These are phyloP conservation scores for Halictus rubicundus DNA, from an alignment of 1,140 invertebrate species.

Conservation along the genomic window DNA sequence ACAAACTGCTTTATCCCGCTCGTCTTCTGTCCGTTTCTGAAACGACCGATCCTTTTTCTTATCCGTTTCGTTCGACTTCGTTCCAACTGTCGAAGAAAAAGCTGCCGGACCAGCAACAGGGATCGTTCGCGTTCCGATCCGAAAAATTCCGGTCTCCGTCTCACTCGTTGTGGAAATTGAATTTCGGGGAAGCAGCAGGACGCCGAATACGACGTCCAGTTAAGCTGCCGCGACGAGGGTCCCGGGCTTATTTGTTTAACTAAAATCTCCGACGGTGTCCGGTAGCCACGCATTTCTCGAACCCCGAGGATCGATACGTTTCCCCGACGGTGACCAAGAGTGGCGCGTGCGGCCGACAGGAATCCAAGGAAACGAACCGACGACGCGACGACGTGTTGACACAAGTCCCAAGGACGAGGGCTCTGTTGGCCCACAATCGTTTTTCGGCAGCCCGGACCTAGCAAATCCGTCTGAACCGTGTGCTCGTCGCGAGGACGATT, in stretches of 20 bases:
- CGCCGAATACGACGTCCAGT: conserved; percentile 4
- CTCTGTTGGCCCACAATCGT: conserved; percentile 49
- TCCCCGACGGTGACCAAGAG: conserved; percentile 23
- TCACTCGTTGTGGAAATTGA: conserved; percentile 41
- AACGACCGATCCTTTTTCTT: too few relatives aligned
- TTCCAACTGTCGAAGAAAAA: too few relatives aligned
- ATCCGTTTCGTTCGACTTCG: too few relatives aligned
- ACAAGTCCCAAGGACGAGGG: conserved; percentile 54
- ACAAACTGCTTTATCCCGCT: conserved; percentile 1
- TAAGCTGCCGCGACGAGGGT: conserved; percentile 34
- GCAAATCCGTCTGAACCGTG: conserved; percentile 27
- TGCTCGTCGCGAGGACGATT: background rate
- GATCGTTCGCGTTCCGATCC: background rate
- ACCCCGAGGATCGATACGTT: conserved; percentile 56
- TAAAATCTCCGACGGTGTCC: conserved; percentile 65
- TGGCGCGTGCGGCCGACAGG: conserved; percentile 61
- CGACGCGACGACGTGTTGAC: conserved; percentile 46
- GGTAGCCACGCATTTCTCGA: conserved; percentile 48
- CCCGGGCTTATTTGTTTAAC: conserved; percentile 67
- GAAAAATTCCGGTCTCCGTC: background rate
- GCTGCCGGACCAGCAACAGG: too few relatives aligned
- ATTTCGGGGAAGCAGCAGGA: conserved; percentile 26
- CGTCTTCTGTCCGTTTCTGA: background rate
- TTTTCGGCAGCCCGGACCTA: conserved; percentile 51
- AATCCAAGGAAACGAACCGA: conserved; percentile 51